phyloP scores from a whole-genome alignment of 1,140 invertebrate genomes.

The Aphelinus certus region DNA sequence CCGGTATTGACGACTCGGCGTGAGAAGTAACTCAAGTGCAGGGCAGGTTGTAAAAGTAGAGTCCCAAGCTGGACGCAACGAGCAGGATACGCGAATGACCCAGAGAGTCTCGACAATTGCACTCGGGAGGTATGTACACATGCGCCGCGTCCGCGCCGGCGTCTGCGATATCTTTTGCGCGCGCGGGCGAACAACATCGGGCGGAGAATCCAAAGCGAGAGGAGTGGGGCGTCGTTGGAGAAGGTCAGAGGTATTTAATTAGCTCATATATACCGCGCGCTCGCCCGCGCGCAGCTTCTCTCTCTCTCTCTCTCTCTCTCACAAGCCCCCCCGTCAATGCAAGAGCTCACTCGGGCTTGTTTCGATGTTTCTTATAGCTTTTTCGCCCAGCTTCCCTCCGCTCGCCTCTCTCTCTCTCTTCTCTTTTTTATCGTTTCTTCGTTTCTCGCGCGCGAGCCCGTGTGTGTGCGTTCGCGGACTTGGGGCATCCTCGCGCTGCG shows the following conservation, averaged over 20 bases:
- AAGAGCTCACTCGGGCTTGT: constrained; percentile 40
- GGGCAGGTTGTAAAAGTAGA: too few relatives aligned
- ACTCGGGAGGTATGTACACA: too few relatives aligned
- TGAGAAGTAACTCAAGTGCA: too few relatives aligned
- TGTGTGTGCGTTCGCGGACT: not conserved
- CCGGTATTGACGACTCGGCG: too few relatives aligned
- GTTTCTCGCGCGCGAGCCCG: not conserved
- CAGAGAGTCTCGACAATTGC: constrained; percentile 61
- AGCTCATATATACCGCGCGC: constrained; percentile 42
- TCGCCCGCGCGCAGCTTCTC: not conserved
- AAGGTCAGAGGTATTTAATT: constrained; percentile 64
- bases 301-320: too few relatives aligned
- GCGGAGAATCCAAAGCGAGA: constrained; percentile 43
- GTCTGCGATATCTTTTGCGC: not conserved
- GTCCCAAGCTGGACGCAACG: too few relatives aligned
- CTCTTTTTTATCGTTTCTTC: not conserved
- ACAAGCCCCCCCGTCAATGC: constrained; percentile 7
- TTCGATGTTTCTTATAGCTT: constrained; percentile 39
- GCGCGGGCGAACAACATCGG: constrained; percentile 31
- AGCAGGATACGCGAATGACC: constrained; percentile 45
- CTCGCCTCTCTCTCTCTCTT: not conserved
- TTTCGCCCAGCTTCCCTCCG: constrained; percentile 26
- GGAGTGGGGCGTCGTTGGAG: constrained; percentile 30
- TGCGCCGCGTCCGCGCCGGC: constrained; percentile 5
- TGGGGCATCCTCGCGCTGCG: not conserved